Conservation (phyloP, 1,140 invertebrate species). For the Drosophila mayri region DNA sequence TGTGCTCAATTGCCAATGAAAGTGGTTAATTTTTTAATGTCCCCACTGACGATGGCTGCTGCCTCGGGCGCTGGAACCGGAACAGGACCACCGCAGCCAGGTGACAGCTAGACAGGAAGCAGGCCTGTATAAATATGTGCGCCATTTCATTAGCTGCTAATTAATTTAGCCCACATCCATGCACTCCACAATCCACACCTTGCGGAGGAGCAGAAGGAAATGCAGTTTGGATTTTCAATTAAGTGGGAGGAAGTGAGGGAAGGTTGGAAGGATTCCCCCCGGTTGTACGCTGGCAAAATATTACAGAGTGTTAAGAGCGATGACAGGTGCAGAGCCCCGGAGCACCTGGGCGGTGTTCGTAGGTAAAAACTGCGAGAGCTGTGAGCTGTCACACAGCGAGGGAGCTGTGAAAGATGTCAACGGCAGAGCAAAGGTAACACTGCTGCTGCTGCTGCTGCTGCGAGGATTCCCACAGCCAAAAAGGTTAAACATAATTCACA, state of each 20-base stretch:
- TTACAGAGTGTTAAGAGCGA: constrained; percentile 43
- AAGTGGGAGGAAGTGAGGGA: constrained; percentile 34
- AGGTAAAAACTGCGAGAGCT: constrained; percentile 40
- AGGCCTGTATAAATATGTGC: constrained; percentile 67
- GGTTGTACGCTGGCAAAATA: constrained; percentile 22
- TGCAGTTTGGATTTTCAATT: constrained; percentile 65
- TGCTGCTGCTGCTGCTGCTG: not conserved
- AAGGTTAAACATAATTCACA: constrained; percentile 20
- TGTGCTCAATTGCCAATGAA: constrained; percentile 69
- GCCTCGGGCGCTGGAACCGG: not conserved
- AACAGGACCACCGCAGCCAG: not conserved
- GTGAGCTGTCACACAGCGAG: constrained; percentile 52
- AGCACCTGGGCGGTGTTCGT: constrained; percentile 18
- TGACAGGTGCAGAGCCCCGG: constrained; percentile 39
- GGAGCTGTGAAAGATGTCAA: constrained; percentile 69
- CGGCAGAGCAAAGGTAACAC: constrained; percentile 36
- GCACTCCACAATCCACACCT: not conserved
- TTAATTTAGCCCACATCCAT: constrained; percentile 61
- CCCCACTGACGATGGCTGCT: too few relatives aligned
- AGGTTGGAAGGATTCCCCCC: not conserved
- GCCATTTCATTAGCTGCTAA: constrained; percentile 75
- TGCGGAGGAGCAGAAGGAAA: constrained; percentile 5
- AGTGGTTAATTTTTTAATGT: constrained; percentile 63
- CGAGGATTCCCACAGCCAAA: not conserved
- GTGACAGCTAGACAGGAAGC: constrained; percentile 37